Evolutionary conservation across 2,113 vertebrate species (phyloP).

Genomic region (Upupa epops): DNA sequence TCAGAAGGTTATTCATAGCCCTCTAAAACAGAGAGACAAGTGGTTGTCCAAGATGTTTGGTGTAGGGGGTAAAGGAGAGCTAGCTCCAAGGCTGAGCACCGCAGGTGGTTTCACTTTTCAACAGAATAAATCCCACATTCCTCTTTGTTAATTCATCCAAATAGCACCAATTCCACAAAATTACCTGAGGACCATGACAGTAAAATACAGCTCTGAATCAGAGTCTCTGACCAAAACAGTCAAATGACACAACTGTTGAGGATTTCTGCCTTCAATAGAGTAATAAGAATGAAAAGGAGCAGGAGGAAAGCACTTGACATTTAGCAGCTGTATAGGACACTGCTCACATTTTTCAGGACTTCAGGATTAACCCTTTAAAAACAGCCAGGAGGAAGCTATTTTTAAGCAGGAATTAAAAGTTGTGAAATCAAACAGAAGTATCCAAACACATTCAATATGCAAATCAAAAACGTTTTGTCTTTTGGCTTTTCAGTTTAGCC

Average conservation of each 20-base stretch:
- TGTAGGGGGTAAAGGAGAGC: background rate
- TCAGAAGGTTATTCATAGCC: background rate
- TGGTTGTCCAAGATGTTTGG: background rate
- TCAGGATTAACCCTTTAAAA: background rate
- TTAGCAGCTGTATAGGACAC: background rate
- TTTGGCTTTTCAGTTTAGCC: slow-evolving; percentile 29
- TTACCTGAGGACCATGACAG: background rate
- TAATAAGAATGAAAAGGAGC: background rate
- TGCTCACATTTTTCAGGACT: background rate
- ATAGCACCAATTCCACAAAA: background rate
- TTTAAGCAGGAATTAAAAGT: background rate
- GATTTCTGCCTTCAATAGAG: background rate
- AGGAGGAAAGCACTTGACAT: background rate
- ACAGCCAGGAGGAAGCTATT: background rate
- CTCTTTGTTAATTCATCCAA: background rate
- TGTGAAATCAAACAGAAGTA: background rate
- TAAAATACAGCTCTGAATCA: background rate
- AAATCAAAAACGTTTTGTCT: background rate
- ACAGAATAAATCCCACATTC: background rate
- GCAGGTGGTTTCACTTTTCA: background rate
- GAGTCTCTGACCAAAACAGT: background rate
- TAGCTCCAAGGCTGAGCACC: background rate
- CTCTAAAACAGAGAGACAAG: background rate
- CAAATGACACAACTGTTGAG: background rate
- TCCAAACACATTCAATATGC: background rate